Conservation (phyloP, 2,113 vertebrate species). For the Prunella himalayana region DNA sequence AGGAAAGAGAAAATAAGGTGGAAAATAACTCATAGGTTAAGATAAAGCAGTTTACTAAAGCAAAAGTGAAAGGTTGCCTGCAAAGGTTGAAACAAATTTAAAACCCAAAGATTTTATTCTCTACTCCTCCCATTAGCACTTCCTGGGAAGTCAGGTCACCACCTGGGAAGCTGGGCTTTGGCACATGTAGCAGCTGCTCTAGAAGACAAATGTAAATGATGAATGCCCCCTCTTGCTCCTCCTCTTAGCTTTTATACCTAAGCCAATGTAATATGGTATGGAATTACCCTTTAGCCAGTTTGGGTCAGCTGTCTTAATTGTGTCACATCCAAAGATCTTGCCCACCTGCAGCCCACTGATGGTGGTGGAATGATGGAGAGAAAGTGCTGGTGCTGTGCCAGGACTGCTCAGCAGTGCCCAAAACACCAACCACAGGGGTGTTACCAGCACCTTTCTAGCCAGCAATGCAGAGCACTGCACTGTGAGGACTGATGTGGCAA, state of each 20-base stretch:
- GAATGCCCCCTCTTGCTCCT: neutral
- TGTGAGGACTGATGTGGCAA: neutral
- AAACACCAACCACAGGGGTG: fast-evolving
- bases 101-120: neutral
- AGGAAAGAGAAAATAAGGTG: neutral
- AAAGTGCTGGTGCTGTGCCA: neutral
- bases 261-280: fast-evolving
- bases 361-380: too few relatives aligned
- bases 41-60: neutral
- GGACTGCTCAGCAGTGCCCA: neutral
- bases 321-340: neutral
- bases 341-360: fast-evolving
- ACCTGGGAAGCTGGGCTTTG: neutral
- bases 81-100: neutral
- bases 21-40: neutral
- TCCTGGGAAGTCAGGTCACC: fast-evolving
- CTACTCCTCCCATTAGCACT: neutral
- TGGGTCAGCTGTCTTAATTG: neutral
- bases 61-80: neutral
- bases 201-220: neutral
- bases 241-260: neutral
- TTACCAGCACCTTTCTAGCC: neutral
- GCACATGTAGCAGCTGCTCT: neutral
- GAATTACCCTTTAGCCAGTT: neutral
- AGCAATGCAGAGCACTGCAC: neutral